Percentiles rank a stretch among this genome's conserved stretches.
Evolutionary conservation across 2,888 invertebrate genomes (phyloP).

Genomic region (Sclerodermus sp.): DNA sequence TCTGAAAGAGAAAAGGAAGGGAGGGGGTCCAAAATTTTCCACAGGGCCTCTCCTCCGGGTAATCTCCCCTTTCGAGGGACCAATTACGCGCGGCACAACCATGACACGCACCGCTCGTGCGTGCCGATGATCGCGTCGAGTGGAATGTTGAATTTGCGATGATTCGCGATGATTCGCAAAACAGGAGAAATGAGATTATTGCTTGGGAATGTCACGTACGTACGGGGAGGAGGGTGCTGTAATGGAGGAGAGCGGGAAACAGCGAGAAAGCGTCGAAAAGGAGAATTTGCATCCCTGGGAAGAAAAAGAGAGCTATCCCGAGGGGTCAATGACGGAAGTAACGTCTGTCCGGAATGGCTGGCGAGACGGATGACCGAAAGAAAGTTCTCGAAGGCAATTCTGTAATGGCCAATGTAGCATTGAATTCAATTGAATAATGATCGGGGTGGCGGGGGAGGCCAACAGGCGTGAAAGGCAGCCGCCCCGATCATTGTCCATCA

Average conservation of each 20-base stretch:
- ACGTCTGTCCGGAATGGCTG: conserved; percentile 31
- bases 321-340: conserved; percentile 28
- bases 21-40: too few relatives aligned
- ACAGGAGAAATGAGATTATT: too few relatives aligned
- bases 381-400: conserved; percentile 58
- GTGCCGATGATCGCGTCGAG: too few relatives aligned
- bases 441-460: conserved; percentile 16
- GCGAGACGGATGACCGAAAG: conserved; percentile 53
- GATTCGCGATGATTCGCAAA: too few relatives aligned
- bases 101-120: too few relatives aligned
- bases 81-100: too few relatives aligned
- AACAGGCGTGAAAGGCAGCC: conserved; percentile 43
- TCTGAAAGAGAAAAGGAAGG: too few relatives aligned
- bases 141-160: too few relatives aligned
- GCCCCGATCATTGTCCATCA: conserved; percentile 54
- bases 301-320: background rate
- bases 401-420: conserved; percentile 55
- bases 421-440: conserved; percentile 59
- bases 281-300: background rate
- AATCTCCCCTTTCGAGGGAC: too few relatives aligned
- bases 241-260: background rate
- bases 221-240: too few relatives aligned
- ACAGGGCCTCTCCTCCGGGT: too few relatives aligned
- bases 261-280: background rate
- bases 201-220: too few relatives aligned